Evolutionary conservation across 2,113 vertebrate genomes (phyloP), one percentile per base, ranked within the genome.

Genomic region (Coturnix japonica): DNA sequence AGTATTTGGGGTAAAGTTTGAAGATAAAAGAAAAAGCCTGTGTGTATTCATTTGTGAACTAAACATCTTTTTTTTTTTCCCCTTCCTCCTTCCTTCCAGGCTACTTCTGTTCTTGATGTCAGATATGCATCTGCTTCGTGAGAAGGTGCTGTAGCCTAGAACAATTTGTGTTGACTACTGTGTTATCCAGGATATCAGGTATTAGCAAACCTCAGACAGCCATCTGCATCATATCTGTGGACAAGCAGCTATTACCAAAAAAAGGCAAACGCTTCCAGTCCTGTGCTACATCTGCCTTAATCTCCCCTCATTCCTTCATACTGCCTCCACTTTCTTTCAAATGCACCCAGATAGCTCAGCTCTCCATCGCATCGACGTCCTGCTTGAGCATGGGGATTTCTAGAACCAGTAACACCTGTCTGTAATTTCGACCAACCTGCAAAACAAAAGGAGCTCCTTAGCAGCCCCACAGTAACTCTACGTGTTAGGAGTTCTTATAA

Each of bases 191-290:
- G 96, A 95, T 94, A 97, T 98, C 98, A 97, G 97, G 97, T 97
- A 97, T 98, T 96, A 96, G 92, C 84, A 95, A 98, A 96, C 97
- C 94, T 97, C 98, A 95, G 97, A 97, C 96, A 96, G 97, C 97
- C 98, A 97, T 97, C 98, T 94, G 95, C 97, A 96, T 97, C 97
- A 89, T 97, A 96, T 96, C 96, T 97, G 97, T 98, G 98, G 98
- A 98, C 98, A 97, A 98, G 98, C 98, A 98, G 98, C 98, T 98
- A 96, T 96, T 98, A 98, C 98, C 98, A 98, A 98, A 97, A 95
- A 95, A 98, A 97, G 97, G 98, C 97, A 89, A 97, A 95, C 85
- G 96, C 97, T 97, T 97, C 94, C 96, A 95, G 94, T 97, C 96
- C 97, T 94, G 92, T 93, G 96, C 97, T 97, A 81, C 96, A 97